phyloP scores from a whole-genome alignment of 2,888 invertebrate genomes.

The Andricus curvator region DNA sequence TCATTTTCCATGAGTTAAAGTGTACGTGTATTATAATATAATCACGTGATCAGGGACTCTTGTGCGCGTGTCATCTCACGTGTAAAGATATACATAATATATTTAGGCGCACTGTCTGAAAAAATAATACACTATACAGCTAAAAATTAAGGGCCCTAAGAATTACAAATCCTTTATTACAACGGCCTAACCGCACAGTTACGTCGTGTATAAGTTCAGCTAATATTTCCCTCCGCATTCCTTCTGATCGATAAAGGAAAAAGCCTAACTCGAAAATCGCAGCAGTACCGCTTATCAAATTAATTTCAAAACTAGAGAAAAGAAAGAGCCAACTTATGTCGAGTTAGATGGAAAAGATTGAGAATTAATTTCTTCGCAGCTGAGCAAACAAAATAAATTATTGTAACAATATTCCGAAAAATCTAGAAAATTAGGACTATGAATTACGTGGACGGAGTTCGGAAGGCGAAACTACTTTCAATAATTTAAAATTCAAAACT shows the following conservation, averaged over 20 bases:
- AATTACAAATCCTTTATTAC: constrained; percentile 18
- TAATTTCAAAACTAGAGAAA: constrained; percentile 25
- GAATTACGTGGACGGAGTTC: constrained; percentile 22
- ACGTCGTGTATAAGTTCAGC: constrained; percentile 22
- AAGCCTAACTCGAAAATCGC: constrained; percentile 20
- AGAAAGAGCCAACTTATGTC: constrained; percentile 29
- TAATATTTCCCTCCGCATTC: constrained; percentile 25
- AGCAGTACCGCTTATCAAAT: constrained; percentile 24
- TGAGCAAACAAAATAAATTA: not conserved
- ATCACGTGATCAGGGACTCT: constrained; percentile 33
- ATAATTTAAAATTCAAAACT: constrained; percentile 14
- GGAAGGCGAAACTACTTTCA: constrained; percentile 1
- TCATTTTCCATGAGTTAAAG: constrained; percentile 35
- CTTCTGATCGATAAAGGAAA: constrained; percentile 17
- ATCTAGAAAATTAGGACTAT: not conserved
- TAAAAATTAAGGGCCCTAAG: constrained; percentile 52
- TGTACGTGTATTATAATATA: constrained; percentile 17
- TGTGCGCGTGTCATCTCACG: constrained; percentile 49
- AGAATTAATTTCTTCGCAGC: not conserved
- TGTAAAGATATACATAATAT: constrained; percentile 53
- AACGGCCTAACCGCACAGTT: constrained; percentile 23
- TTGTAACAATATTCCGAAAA: not conserved
- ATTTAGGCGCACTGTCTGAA: constrained; percentile 54
- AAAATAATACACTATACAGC: constrained; percentile 65
- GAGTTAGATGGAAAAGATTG: not conserved